Conservation (phyloP, 2,797 vertebrate genomes). For the Lagodon rhomboides region DNA sequence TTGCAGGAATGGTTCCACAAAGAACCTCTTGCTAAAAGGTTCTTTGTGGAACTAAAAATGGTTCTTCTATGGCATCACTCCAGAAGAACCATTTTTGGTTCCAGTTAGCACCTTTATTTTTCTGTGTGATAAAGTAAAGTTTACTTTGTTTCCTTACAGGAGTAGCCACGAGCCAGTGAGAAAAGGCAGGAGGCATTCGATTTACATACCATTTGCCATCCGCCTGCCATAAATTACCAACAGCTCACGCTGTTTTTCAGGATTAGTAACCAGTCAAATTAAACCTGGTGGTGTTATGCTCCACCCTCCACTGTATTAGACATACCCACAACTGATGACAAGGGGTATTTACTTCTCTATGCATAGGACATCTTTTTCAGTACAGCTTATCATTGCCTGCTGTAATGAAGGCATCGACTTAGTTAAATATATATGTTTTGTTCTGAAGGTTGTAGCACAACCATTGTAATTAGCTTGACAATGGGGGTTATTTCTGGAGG, state of each 20-base stretch:
- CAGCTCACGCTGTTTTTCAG: background rate
- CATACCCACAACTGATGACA: constrained; percentile 16
- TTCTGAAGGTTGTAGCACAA: constrained; percentile 26
- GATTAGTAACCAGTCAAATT: constrained; percentile 18
- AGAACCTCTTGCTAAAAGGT: too few species aligned
- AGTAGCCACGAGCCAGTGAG: background rate
- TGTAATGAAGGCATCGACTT: constrained; percentile 18
- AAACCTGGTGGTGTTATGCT: constrained; percentile 5
- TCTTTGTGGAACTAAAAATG: too few species aligned
- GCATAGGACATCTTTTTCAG: constrained; percentile 19
- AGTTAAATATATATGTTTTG: constrained; percentile 50
- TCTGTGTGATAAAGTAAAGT: too few species aligned
- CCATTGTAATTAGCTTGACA: constrained; percentile 49
- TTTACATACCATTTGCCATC: background rate
- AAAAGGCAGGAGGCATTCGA: background rate
- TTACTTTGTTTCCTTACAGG: too few species aligned
- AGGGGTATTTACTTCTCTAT: constrained; percentile 32
- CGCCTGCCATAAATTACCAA: background rate
- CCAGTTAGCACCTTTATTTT: too few species aligned
- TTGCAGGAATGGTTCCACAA: too few species aligned
- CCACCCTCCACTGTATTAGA: background rate
- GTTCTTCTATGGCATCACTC: too few species aligned
- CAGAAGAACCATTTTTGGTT: too few species aligned
- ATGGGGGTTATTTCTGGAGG: constrained; percentile 40
- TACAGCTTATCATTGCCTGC: constrained; percentile 10